These are phyloP conservation scores for Tetramorium bicarinatum DNA, from an alignment of 2,888 invertebrate genomes.

Conservation along the genomic window DNA sequence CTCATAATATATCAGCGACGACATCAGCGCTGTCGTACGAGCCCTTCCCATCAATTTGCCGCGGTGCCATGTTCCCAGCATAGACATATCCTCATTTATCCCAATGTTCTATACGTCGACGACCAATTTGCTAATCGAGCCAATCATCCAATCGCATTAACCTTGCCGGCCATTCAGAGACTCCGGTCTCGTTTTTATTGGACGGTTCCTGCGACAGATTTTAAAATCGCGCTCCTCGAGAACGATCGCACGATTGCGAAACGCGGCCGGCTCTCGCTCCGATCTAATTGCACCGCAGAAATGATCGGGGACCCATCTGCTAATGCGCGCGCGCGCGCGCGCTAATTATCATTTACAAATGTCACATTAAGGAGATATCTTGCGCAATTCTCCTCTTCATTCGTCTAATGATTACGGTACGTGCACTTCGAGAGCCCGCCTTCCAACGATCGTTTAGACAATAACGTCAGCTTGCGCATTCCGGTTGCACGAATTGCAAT, in stretches of 20 bases:
- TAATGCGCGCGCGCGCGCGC: not conserved
- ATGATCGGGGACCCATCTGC: not conserved
- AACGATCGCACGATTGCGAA: constrained; percentile 20
- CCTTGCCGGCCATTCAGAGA: constrained; percentile 83
- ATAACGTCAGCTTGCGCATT: constrained; percentile 36
- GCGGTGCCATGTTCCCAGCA: constrained; percentile 79
- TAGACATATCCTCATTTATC: constrained; percentile 86
- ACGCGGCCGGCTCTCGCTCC: not conserved
- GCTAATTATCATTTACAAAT: constrained; percentile 16
- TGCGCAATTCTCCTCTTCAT: constrained; percentile 9
- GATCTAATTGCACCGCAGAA: constrained; percentile 28
- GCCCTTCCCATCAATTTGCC: constrained; percentile 80
- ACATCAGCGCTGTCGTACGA: constrained; percentile 70
- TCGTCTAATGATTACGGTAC: constrained; percentile 16
- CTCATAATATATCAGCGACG: constrained; percentile 72
- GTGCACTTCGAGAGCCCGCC: constrained; percentile 10
- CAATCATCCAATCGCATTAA: constrained; percentile 86
- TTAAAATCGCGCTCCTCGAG: constrained; percentile 39
- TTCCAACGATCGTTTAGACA: constrained; percentile 41
- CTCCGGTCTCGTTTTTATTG: constrained; percentile 79
- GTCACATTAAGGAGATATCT: constrained; percentile 4
- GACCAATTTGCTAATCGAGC: constrained; percentile 85
- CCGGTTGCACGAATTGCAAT: constrained; percentile 38
- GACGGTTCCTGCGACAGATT: constrained; percentile 79
- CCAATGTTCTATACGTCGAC: constrained; percentile 82